Conservation (phyloP, 2,797 vertebrate genomes). For the Pristis pectinata region DNA sequence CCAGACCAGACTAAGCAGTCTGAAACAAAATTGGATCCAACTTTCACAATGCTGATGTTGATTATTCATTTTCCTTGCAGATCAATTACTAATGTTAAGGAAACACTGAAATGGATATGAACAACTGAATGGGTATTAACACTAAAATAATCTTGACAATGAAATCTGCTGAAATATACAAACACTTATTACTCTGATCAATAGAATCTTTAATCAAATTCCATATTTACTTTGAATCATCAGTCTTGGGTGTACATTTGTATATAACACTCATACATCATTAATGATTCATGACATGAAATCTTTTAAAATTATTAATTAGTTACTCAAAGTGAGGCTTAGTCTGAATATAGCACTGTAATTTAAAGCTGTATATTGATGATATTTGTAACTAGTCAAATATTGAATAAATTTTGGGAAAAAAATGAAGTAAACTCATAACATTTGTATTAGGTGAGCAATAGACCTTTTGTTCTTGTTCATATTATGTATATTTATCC, state of each 20-base stretch:
- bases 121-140: constrained; percentile 78
- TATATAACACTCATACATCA: constrained; percentile 91
- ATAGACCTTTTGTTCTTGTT: background rate
- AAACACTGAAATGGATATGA: constrained; percentile 70
- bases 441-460: background rate
- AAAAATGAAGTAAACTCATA: background rate
- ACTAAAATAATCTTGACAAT: constrained; percentile 70
- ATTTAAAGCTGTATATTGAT: background rate
- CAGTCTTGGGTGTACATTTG: constrained; percentile 83
- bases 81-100: no score
- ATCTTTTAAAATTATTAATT: constrained; percentile 93
- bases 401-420: background rate
- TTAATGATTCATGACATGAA: constrained; percentile 96
- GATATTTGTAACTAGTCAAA: background rate
- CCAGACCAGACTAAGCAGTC: background rate
- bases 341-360: constrained; percentile 56
- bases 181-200: constrained; percentile 79
- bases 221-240: constrained; percentile 98
- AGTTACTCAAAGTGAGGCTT: constrained; percentile 64
- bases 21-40: background rate
- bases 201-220: constrained; percentile 92
- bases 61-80: background rate
- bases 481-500: background rate
- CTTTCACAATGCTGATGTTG: background rate
- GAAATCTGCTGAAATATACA: constrained; percentile 90